Percentiles rank a stretch among this genome's conserved stretches.
phyloP scores from a whole-genome alignment of 1,140 invertebrate genomes.

The Scylla paramamosain region DNA sequence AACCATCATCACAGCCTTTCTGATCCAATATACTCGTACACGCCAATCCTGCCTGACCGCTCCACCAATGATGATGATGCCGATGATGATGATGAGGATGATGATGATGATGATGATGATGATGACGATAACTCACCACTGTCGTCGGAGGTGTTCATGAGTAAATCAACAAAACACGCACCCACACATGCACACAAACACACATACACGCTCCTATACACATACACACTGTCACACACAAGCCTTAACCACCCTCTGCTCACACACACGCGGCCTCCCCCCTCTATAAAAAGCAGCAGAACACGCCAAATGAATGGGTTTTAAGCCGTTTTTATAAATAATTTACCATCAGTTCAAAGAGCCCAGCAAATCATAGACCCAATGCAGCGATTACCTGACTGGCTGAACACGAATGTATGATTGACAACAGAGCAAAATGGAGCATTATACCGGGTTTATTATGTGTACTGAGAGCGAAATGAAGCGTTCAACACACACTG shows the following conservation, averaged over 20 bases:
- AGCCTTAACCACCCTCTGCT: background rate
- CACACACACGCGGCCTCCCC: background rate
- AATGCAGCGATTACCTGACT: background rate
- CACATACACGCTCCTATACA: constrained; percentile 25
- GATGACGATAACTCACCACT: background rate
- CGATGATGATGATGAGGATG: no score
- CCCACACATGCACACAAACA: constrained; percentile 24
- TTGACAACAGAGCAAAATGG: background rate
- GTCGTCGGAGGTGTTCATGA: background rate
- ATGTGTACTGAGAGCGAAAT: background rate
- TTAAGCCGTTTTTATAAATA: constrained; percentile 16
- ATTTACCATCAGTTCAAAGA: constrained; percentile 12
- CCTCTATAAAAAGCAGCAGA: background rate
- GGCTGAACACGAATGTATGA: constrained; percentile 21
- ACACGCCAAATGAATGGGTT: constrained; percentile 1
- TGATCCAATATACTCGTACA: background rate
- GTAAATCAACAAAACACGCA: constrained; percentile 52
- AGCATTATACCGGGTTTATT: background rate
- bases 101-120: no score
- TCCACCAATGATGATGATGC: background rate
- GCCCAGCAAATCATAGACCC: background rate
- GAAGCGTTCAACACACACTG: constrained; percentile 2
- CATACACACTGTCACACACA: background rate
- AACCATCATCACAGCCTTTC: background rate
- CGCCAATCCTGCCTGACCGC: background rate